Base-by-base conservation (phyloP, 2,113 vertebrate species). In the Callocephalon fimbriatum region DNA sequence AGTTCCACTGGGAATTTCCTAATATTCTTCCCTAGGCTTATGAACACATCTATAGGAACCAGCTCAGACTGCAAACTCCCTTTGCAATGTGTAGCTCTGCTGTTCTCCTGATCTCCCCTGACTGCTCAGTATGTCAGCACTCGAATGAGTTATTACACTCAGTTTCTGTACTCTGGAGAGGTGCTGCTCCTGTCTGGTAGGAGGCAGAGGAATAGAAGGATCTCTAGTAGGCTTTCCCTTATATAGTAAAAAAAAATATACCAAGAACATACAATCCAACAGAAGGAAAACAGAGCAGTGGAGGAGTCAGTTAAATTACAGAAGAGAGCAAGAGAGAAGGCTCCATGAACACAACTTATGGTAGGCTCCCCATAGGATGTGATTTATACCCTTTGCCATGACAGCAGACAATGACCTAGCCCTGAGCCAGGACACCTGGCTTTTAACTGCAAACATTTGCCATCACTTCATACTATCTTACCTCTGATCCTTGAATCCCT, bases 231-330 rank as follows among this genome's bases (percentile, higher is more conserved):
- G 50, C 83, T 78, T 97, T 74, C 35, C 92, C 92, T 96, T 95
- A 90, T 95, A 92, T 96, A 95, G 96, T 91, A 92, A 97, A 95
- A 96, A 72, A 68, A 90, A 93, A 94, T 77, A 88, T 56, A 27
- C 56, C 51, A 45, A 81, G 82, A 78, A 94, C 82, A 47, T 77
- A 61, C 20, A 68, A 90, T 66, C 59, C 78, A 70, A 32, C 31
- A 77, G 92, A 71, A 79, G 56, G 82, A 54, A 83, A 95, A 56
- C 29, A 77, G 85, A 88, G 51, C 71, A 61, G 81, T 12, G 25
- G 71, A 94, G 71, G 71, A 94, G 71, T 32, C 78, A 5, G 50
- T 82, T 20, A n/a, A 65, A 78, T 35, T 16, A 40, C 37, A 79
- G 71, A 48, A 29, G 59, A 83, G 29, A 29, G 40, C 32, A 53